Conservation (phyloP, 2,888 invertebrate genomes). For the Tipula vernalis region DNA sequence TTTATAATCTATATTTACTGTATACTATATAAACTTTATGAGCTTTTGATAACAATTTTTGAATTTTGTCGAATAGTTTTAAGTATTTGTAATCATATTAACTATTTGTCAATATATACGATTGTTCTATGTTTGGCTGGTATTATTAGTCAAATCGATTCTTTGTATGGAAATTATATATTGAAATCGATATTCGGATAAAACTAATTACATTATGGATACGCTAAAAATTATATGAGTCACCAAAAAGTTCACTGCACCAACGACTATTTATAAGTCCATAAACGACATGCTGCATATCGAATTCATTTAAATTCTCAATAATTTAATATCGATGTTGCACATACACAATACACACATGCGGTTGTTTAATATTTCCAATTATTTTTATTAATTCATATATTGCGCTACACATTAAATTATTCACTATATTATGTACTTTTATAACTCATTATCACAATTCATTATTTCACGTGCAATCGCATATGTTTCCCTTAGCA, state of each 20-base stretch:
- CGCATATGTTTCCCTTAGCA: neutral
- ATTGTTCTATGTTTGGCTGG: no score
- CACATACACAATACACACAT: neutral
- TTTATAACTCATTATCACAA: neutral
- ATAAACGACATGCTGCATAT: neutral
- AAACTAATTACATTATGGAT: no score
- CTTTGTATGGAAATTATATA: no score
- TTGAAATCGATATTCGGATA: no score
- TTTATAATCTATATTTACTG: no score
- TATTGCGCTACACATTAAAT: neutral
- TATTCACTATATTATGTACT: neutral
- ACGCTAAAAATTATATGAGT: no score
- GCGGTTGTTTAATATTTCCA: neutral
- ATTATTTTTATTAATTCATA: neutral
- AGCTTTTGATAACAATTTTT: no score
- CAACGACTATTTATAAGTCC: neutral
- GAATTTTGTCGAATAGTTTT: no score
- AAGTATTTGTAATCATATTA: no score
- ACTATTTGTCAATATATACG: no score
- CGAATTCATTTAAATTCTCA: neutral
- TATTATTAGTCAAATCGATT: no score
- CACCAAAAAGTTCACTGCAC: neutral
- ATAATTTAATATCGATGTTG: neutral
- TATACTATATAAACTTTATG: no score
- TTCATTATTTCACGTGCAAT: neutral